Conservation (phyloP, 2,113 vertebrate genomes). For the Odontophorus gujanensis region DNA sequence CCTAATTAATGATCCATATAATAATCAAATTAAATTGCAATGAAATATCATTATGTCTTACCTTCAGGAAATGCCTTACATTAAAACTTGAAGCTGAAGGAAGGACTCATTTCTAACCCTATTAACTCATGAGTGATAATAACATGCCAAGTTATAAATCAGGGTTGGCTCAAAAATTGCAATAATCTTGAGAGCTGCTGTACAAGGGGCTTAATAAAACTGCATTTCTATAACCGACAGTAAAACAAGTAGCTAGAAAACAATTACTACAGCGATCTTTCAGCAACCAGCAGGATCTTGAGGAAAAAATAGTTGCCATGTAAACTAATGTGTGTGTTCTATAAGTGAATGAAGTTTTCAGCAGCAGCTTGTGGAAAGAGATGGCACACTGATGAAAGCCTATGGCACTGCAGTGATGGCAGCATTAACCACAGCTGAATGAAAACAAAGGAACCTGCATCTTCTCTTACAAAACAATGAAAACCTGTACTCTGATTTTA, state of each 20-base stretch:
- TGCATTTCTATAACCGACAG: not conserved
- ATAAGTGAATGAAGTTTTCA: not conserved
- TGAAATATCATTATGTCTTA: not conserved
- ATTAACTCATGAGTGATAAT: not conserved
- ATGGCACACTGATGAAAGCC: not conserved
- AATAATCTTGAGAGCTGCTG: not conserved
- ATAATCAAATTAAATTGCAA: slow-evolving; percentile 17
- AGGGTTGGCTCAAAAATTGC: not conserved
- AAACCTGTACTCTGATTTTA: slow-evolving; percentile 5
- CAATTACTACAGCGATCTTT: not conserved
- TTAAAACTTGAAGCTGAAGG: not conserved
- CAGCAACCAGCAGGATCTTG: not conserved
- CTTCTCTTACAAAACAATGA: not conserved
- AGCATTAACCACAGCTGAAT: not conserved
- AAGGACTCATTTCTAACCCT: not conserved
- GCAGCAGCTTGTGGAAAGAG: not conserved
- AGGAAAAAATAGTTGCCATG: not conserved
- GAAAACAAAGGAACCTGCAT: not conserved
- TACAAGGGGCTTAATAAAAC: not conserved
- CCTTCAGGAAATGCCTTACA: not conserved
- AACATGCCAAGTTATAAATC: not conserved
- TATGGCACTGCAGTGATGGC: not conserved
- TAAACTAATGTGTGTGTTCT: not conserved
- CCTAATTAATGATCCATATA: slow-evolving; percentile 15
- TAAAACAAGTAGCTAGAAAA: not conserved